A percentile compares a stretch with the other conserved stretches of the same genome.
Evolutionary conservation across 2,113 vertebrate species (phyloP).

Genomic region (Xenopus tropicalis): DNA sequence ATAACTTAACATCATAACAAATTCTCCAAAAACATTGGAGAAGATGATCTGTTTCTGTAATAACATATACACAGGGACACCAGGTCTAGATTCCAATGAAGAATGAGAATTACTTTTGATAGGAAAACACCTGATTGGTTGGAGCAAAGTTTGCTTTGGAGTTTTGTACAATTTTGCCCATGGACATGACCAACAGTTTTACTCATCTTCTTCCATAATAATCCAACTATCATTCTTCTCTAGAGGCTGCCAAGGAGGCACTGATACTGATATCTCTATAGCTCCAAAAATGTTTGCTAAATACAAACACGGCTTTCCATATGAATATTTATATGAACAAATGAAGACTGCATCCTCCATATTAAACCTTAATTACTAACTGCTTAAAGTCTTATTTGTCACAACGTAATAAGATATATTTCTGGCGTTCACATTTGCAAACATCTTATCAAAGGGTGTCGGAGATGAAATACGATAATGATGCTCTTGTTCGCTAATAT

Average conservation of each 20-base stretch:
- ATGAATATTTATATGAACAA: slow-evolving; percentile 42
- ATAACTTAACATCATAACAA: too few relatives aligned
- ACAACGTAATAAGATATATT: slow-evolving; percentile 39
- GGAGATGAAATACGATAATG: slow-evolving; percentile 44
- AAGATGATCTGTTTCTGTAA: too few relatives aligned
- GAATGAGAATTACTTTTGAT: too few relatives aligned
- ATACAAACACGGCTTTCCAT: not conserved
- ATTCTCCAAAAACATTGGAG: too few relatives aligned
- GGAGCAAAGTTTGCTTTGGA: too few relatives aligned
- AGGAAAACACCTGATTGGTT: not conserved
- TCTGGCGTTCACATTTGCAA: slow-evolving; percentile 38
- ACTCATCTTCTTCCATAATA: not conserved
- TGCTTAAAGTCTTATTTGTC: slow-evolving; percentile 42
- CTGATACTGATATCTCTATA: slow-evolving; percentile 29
- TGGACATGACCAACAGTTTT: too few relatives aligned
- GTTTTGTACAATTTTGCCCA: too few relatives aligned
- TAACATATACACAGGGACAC: too few relatives aligned
- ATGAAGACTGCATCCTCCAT: slow-evolving; percentile 33
- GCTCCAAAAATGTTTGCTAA: slow-evolving; percentile 33
- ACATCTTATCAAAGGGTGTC: slow-evolving; percentile 45
- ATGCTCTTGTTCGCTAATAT: slow-evolving; percentile 43
- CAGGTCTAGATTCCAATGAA: too few relatives aligned
- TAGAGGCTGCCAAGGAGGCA: not conserved
- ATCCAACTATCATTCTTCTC: not conserved
- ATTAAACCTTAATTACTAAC: slow-evolving; percentile 42